Evolutionary conservation across 2,888 invertebrate genomes (phyloP), one percentile per base, ranked within the genome.

Genomic region (Cataglyphis cursor): DNA sequence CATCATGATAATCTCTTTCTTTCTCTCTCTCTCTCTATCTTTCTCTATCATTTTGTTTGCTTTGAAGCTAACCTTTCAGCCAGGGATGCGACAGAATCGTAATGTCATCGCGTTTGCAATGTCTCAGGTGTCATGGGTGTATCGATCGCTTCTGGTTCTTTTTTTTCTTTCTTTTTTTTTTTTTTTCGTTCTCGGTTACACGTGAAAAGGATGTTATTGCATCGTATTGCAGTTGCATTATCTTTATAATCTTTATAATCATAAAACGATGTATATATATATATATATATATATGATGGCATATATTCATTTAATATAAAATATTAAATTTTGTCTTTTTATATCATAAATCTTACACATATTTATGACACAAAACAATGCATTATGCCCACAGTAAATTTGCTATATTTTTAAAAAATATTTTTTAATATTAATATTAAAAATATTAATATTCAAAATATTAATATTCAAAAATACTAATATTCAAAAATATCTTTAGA

Each of bases 51-150:
- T 78, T 51, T 51, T 70, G 41, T 57, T 8, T 31, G 57, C 41
- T 48, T 48, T 54, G 38, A 24, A 31, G 28, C 70, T 78, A 70
- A 78, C 70, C 78, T 78, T 78, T 66, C 18, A 44, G 15, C 41
- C 41, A 15, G 57, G 70, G 57, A 78, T 68, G 70, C 44, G 70
- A 41, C 41, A 10, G 75, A 65, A 59, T 24, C 78, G 44, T 80
- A 80, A 80, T 80, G 78, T 72, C 78, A 80, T 80, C 78, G 44
- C 72, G 18, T 80, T 72, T 72, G 31, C 78, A 31, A 61, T 72
- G 78, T 78, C 78, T 80, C 59, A 44, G 70, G 72, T 70, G 31
- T 80, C 72, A 78, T 68, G 72, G 59, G 18, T 72, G 70, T 80
- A 80, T 80, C 78, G 78, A 80, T 80, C 72, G 78, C 15, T 68